Evolutionary conservation across 2,113 vertebrate genomes (phyloP), one percentile per base, ranked within the genome.

Genomic region (Hemiprocne comata): DNA sequence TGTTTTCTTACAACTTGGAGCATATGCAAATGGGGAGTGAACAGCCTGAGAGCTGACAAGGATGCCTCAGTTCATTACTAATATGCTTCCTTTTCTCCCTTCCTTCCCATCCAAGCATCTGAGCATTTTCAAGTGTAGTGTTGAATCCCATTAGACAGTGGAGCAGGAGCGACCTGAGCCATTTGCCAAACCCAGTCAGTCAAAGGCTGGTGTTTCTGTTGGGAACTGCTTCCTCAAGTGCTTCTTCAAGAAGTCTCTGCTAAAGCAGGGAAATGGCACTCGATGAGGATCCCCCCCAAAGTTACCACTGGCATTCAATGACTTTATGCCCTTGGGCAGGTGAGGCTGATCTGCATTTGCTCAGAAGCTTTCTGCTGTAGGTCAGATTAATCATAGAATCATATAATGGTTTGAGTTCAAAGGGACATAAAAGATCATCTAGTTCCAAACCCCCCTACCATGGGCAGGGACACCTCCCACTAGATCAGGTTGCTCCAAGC

Each of bases 1-100:
- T 94, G 80, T 85, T 90, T 92, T 69, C 82, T 90, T 90, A 85
- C 76, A 93, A 55, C 70, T 78, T 76, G 76, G 83, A 96, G 90
- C 50, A 10, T 79, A 95, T 87, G 94, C 88, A 97, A 89, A 96
- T 94, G 8, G 4, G 55, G 62, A 79, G n/a, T 1, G 7, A 93
- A 72, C 73, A 82, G 86, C 76, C 79, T 69, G 61, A 69, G 85
- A 83, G 48, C 69, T 92, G 88, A 81, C 60, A 78, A 71, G 61
- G 70, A 65, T 78, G 76, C 65, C 66, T 84, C 58, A 9, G 73
- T 76, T 88, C 85, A 66, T 89, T 87, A 89, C 74, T 92, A 87
- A 92, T 91, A 26, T 0, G 1, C 61, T 90, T 90, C 82, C 46
- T 79, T 78, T 57, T 21, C 69, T 54, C 25, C 51, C 13, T 61